A percentile compares a stretch with the other conserved stretches of the same genome.
phyloP scores from a whole-genome alignment of 2,888 invertebrate species.

The Aricia artaxerxes region DNA sequence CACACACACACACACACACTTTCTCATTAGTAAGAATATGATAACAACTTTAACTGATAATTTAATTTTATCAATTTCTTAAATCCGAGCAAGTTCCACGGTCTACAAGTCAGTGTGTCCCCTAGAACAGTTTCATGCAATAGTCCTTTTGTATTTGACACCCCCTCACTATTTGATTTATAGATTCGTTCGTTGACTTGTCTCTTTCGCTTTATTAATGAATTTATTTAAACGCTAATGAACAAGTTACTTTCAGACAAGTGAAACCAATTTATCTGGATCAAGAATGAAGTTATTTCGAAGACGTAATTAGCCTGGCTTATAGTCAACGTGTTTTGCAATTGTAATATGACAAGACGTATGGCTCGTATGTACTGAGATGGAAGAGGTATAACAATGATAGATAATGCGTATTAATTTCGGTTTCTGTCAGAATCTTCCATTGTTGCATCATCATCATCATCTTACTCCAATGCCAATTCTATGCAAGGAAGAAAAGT shows the following conservation, averaged over 20 bases:
- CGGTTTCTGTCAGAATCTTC: background rate
- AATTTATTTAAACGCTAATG: constrained; percentile 80
- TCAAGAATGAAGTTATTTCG: constrained; percentile 53
- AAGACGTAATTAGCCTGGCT: constrained; percentile 25
- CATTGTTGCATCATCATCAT: background rate
- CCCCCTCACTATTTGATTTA: constrained; percentile 80
- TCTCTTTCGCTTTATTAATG: constrained; percentile 76
- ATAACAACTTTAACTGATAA: no score
- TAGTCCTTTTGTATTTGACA: constrained; percentile 76
- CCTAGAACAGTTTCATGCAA: constrained; percentile 48
- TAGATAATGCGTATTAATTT: constrained; percentile 18
- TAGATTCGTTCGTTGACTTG: constrained; percentile 75
- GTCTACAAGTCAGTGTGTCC: constrained; percentile 30
- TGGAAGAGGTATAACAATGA: constrained; percentile 7
- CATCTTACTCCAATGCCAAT: background rate
- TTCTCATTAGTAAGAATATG: no score
- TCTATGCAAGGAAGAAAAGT: background rate
- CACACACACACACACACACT: no score
- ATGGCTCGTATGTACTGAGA: constrained; percentile 5
- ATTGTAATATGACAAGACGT: constrained; percentile 21
- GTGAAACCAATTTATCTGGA: constrained; percentile 74
- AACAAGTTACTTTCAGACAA: constrained; percentile 76
- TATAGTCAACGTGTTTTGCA: constrained; percentile 28
- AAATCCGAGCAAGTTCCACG: background rate
- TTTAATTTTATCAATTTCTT: no score